These are phyloP conservation scores for Pristionchus exspectatus DNA, from an alignment of 2,888 invertebrate genomes.

Conservation along the genomic window DNA sequence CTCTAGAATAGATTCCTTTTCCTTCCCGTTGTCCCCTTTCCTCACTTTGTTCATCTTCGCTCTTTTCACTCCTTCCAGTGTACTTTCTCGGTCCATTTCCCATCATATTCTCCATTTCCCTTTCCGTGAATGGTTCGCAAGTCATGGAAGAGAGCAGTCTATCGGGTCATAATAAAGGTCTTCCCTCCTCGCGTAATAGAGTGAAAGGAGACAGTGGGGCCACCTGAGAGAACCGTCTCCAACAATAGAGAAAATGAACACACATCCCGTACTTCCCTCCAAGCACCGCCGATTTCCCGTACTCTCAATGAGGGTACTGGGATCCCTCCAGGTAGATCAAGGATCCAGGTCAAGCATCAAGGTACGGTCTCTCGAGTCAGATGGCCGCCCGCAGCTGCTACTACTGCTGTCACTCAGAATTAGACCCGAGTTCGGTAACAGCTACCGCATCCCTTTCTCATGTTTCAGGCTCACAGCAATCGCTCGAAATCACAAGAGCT, in stretches of 20 bases:
- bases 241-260: conserved; percentile 14
- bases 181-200: conserved; percentile 29
- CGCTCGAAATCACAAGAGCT: not conserved
- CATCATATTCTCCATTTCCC: conserved; percentile 46
- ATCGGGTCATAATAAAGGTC: conserved; percentile 43
- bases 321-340: conserved; percentile 34
- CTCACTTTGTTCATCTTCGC: conserved; percentile 20
- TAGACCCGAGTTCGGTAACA: not conserved
- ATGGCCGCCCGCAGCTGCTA: not conserved
- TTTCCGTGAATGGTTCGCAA: conserved; percentile 43
- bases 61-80: conserved; percentile 47
- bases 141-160: conserved; percentile 16
- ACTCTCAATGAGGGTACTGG: not conserved
- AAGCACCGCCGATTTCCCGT: conserved; percentile 1
- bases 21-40: conserved; percentile 36
- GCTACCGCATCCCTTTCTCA: not conserved
- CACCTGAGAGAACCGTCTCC: conserved; percentile 3
- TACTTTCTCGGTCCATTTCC: conserved; percentile 51
- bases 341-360: conserved; percentile 20
- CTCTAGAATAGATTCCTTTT: conserved; percentile 8
- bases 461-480: not conserved
- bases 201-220: not conserved
- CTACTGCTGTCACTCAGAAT: not conserved
- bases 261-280: conserved; percentile 17
- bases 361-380: not conserved